phyloP scores from a whole-genome alignment of 1,140 invertebrate genomes.

The Ptiloglossa arizonensis region DNA sequence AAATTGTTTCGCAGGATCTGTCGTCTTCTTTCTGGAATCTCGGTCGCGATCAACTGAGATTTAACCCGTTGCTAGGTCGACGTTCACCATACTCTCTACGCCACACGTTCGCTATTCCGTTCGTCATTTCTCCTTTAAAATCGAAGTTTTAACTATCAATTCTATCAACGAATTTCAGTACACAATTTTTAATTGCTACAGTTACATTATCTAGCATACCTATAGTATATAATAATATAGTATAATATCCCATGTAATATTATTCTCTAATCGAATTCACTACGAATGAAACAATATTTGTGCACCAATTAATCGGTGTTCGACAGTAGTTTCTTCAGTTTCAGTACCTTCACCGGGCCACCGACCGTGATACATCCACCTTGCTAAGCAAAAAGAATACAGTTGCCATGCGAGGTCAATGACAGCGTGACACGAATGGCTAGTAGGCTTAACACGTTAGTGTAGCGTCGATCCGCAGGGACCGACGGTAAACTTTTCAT shows the following conservation, averaged over 20 bases:
- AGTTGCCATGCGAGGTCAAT: slow-evolving; percentile 66
- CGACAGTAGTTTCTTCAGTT: background rate
- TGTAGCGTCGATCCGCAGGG: too few relatives aligned
- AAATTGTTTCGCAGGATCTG: slow-evolving; percentile 26
- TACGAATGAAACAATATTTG: too few relatives aligned
- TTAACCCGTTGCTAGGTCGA: too few relatives aligned
- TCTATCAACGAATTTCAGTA: too few relatives aligned
- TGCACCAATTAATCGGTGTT: background rate
- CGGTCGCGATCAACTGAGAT: background rate
- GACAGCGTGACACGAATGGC: slow-evolving; percentile 40
- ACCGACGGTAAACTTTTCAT: too few relatives aligned
- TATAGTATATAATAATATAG: too few relatives aligned
- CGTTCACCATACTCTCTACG: background rate
- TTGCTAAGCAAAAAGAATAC: slow-evolving; percentile 29
- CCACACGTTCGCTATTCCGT: background rate
- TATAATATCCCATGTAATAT: too few relatives aligned
- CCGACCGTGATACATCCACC: background rate
- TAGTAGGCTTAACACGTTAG: slow-evolving; percentile 6
- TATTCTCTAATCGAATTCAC: too few relatives aligned
- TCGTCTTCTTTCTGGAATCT: background rate
- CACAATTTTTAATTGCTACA: too few relatives aligned
- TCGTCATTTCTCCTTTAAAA: background rate
- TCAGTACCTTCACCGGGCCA: background rate
- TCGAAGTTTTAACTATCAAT: too few relatives aligned
- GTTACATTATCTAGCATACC: too few relatives aligned